Base-by-base conservation (phyloP, 2,113 vertebrate genomes). In the Ictalurus punctatus region DNA sequence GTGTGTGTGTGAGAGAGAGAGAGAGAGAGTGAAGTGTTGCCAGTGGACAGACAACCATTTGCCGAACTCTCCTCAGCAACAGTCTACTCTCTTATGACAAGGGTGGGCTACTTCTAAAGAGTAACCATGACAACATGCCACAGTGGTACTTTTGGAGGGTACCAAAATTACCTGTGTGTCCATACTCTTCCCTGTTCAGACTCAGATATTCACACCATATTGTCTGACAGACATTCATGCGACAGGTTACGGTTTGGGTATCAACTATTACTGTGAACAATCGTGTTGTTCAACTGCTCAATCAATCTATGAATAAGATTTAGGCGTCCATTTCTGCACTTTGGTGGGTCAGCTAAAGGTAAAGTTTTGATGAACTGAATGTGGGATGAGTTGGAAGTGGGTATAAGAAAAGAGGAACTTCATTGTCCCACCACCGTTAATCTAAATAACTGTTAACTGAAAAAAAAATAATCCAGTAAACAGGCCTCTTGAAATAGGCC, bases 41-140 rank as follows among this genome's bases (percentile, higher is more conserved):
- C 88, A 86, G 86, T 84, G 84, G 76, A 89, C 86, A 88, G 40
- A 6, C 63, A n/a, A 79, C 58, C 81, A 54, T 34, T 86, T 80
- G 73, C 63, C 80, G 83, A 52, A 65, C 76, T 71, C 87, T 85
- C 78, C 87, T 89, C 78, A 80, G 86, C 84, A 74, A 88, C 14
- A 37, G 69, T 79, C 21, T 59, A 83, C 73, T 83, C 78, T 83
- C 71, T 86, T 59, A 56, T 87, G 65, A 76, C 40, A 25, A 80
- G 21, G 80, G 40, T 58, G 34, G 80, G 40, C 81, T 83, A 80
- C 83, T 86, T 89, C 58, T 79, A 34, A 81, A 86, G 40, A 59
- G 89, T 92, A 86, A 91, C 89, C 91, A 92, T 90, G 89, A 91
- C 87, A 91, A 91, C 87, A 86, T 87, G 89, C 52, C 87, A 88